Conservation (phyloP, 2,113 vertebrate genomes). For the Dicentrarchus labrax region DNA sequence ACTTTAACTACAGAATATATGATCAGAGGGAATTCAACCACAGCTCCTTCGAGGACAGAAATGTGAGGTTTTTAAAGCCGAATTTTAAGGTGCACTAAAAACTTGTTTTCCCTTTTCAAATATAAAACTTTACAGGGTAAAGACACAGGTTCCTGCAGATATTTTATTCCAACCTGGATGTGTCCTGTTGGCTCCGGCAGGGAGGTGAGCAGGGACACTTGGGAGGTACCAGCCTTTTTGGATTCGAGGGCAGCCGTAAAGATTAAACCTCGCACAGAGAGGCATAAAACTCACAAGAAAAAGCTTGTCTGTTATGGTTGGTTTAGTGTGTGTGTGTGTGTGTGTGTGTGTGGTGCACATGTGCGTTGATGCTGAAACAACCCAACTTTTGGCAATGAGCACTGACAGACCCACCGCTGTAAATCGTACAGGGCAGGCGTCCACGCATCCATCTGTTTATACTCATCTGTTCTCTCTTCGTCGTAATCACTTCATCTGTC, state of each 20-base stretch:
- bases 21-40: conserved; percentile 17
- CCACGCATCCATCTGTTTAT: conserved; percentile 57
- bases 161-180: background rate
- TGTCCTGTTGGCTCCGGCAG: background rate
- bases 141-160: conserved; percentile 24
- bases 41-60: background rate
- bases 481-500: conserved; percentile 45
- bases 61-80: conserved; percentile 13
- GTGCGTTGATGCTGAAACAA: conserved; percentile 49
- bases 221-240: conserved; percentile 36
- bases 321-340: conserved; percentile 34
- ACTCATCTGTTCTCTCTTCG: conserved; percentile 49
- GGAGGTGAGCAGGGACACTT: conserved; percentile 13
- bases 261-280: conserved; percentile 41
- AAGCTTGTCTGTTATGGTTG: conserved; percentile 41
- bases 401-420: conserved; percentile 35
- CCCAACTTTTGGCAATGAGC: conserved; percentile 42
- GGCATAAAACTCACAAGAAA: conserved; percentile 26
- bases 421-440: conserved; percentile 46
- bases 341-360: conserved; percentile 13
- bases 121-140: conserved; percentile 38
- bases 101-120: conserved; percentile 18
- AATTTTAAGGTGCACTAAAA: conserved; percentile 39
- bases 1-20: background rate
- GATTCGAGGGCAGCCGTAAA: conserved; percentile 48